Conservation (phyloP, 2,888 invertebrate genomes). For the Megamerina dolium region DNA sequence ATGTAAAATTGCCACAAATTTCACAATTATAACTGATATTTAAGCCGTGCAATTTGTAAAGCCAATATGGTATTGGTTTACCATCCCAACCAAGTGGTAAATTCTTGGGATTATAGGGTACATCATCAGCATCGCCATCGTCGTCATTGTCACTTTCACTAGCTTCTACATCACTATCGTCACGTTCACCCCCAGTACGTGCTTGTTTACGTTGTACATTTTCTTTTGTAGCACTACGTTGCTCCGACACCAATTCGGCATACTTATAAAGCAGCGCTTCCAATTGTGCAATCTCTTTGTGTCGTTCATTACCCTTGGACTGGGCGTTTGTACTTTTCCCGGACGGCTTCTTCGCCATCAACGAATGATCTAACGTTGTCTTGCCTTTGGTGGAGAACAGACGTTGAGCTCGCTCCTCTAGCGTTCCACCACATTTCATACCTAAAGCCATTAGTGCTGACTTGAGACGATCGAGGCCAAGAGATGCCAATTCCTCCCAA, state of each 20-base stretch:
- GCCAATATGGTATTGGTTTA: conserved; percentile 92
- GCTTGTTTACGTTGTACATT: conserved; percentile 98
- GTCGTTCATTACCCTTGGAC: conserved; percentile 60
- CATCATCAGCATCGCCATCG: conserved; percentile 81
- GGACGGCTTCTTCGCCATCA: conserved; percentile 81
- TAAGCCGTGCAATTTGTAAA: conserved; percentile 96
- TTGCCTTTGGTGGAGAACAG: conserved; percentile 94
- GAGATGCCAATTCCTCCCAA: conserved; percentile 92
- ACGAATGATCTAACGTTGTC: conserved; percentile 81
- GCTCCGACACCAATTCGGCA: conserved; percentile 75
- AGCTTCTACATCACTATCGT: conserved; percentile 86
- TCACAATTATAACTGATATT: conserved; percentile 99
- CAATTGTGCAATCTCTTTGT: conserved; percentile 79
- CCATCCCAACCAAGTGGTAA: conserved; percentile 98
- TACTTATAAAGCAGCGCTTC: conserved; percentile 88
- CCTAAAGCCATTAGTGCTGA: conserved; percentile 95
- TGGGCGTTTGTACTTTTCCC: conserved; percentile 54
- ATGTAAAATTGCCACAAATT: conserved; percentile 97
- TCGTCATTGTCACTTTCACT: conserved; percentile 74
- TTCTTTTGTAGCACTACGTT: conserved; percentile 88
- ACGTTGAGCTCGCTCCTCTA: conserved; percentile 95
- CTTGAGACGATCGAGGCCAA: conserved; percentile 94
- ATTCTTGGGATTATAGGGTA: conserved; percentile 99
- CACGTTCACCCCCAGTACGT: conserved; percentile 85
- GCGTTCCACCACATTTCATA: conserved; percentile 95